Percentiles rank a stretch among this genome's conserved stretches.
phyloP scores from a whole-genome alignment of 2,888 invertebrate species.

The Eurytoma adleriae region DNA sequence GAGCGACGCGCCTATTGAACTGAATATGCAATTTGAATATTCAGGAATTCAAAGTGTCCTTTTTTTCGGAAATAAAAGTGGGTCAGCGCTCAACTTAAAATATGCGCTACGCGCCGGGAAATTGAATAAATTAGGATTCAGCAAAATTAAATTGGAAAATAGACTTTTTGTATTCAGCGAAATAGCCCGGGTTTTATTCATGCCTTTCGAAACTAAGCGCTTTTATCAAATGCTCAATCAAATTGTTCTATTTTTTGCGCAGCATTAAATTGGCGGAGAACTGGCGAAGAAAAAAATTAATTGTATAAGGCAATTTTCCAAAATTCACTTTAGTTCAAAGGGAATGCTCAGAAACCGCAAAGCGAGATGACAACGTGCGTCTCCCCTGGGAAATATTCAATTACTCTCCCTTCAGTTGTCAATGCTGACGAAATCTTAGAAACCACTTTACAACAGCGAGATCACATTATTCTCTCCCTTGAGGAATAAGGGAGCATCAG shows the following conservation, averaged over 20 bases:
- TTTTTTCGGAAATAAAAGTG: neutral
- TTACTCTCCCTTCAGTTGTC: slow-evolving; percentile 66
- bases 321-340: too few species aligned
- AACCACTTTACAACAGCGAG: slow-evolving; percentile 62
- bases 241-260: too few species aligned
- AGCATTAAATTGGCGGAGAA: too few species aligned
- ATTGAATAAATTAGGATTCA: neutral
- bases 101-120: neutral
- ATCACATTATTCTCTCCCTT: slow-evolving; percentile 64
- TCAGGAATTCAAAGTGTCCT: neutral
- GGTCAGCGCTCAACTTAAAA: slow-evolving; percentile 1
- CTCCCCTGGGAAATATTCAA: slow-evolving; percentile 64
- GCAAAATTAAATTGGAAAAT: too few species aligned
- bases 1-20: neutral
- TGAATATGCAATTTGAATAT: slow-evolving; percentile 1
- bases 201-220: too few species aligned
- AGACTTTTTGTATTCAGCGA: too few species aligned
- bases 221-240: too few species aligned
- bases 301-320: too few species aligned
- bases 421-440: slow-evolving; percentile 62
- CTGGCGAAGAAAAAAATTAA: too few species aligned
- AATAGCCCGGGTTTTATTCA: too few species aligned
- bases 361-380: neutral
- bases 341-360: too few species aligned
- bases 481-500: slow-evolving; percentile 60